phyloP scores from a whole-genome alignment of 1,140 invertebrate genomes.

The Temnothorax nylanderi region DNA sequence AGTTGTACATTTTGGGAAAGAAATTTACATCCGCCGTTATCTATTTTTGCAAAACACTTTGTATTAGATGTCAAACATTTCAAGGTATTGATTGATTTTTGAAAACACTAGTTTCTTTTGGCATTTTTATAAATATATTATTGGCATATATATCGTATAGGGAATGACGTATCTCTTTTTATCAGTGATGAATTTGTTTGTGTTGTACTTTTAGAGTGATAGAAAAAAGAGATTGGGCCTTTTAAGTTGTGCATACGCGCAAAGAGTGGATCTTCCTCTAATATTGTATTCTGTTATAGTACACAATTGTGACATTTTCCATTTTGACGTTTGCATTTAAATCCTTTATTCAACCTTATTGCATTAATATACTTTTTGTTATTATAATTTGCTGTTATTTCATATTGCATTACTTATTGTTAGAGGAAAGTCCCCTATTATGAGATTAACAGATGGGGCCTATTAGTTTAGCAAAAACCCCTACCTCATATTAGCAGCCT shows the following conservation, averaged over 20 bases:
- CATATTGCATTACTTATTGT: constrained; percentile 4
- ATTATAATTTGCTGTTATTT: neutral
- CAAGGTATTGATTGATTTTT: constrained; percentile 15
- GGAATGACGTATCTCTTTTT: neutral
- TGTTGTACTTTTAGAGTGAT: neutral
- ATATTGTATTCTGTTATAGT: neutral
- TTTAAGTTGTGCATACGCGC: neutral
- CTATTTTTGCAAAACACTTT: neutral
- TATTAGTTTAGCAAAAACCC: too few species aligned
- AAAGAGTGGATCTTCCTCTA: neutral
- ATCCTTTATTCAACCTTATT: neutral
- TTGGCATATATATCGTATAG: neutral
- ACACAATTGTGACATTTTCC: neutral
- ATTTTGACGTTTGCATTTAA: neutral
- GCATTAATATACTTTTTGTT: neutral
- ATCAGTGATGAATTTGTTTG: neutral
- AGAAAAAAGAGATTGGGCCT: neutral
- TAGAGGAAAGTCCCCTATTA: too few species aligned
- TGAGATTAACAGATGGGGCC: too few species aligned
- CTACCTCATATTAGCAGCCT: too few species aligned
- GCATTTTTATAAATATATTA: constrained; percentile 20
- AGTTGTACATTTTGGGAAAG: constrained; percentile 18
- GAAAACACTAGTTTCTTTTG: neutral
- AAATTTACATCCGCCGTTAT: neutral
- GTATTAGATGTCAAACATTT: constrained; percentile 16